Base-by-base conservation (phyloP, 1,140 invertebrate genomes). In the Papilio machaon region DNA sequence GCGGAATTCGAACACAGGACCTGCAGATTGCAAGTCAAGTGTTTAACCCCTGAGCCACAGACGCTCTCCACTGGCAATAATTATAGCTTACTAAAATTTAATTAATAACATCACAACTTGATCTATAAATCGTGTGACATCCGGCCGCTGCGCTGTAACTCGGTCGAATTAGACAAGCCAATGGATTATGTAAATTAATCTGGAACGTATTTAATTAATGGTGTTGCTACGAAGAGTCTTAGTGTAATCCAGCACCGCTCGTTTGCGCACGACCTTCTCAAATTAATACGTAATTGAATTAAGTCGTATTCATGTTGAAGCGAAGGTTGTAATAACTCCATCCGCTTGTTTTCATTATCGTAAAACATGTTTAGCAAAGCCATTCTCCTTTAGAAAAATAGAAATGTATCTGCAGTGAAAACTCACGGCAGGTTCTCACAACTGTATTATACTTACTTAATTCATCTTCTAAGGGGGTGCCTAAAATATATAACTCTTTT, bases 81-180 rank as follows among this genome's bases (percentile, higher is more conserved):
- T 17, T 67, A 15, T 35, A 30, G 11, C 30, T 13, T 67, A 67
- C 10, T 30, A 30, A 30, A 30, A 30, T 64, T 64, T 67, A 67
- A 38, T 67, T 67, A 67, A 67, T 67, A 67, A 13, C 64, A 30
- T 67, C 7, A 19, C 30, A 67, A 70, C 23, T 30, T 4, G 64
- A 35, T 35, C 64, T 70, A 70, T 70, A 70, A 70, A 70, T 70
- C 64, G 64, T 70, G 13, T 15, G 13, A 70, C 30, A 35, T 70
- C 64, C 64, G 64, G 30, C 60, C 52, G 52, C 52, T 4, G 38
- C 38, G 38, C 38, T 43, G 30, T 11, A 70, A 38, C 64, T 70
- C 30, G 60, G 19, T 23, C 60, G 19, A 64, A 19, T 3, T 64
- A 11, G 13, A 70, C 23, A 15, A 11, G 30, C 13, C 64, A 70